Percentiles rank a stretch among this genome's conserved stretches.
Conservation (phyloP, 1,140 invertebrate genomes). For the Drosophila pseudoananassae region DNA sequence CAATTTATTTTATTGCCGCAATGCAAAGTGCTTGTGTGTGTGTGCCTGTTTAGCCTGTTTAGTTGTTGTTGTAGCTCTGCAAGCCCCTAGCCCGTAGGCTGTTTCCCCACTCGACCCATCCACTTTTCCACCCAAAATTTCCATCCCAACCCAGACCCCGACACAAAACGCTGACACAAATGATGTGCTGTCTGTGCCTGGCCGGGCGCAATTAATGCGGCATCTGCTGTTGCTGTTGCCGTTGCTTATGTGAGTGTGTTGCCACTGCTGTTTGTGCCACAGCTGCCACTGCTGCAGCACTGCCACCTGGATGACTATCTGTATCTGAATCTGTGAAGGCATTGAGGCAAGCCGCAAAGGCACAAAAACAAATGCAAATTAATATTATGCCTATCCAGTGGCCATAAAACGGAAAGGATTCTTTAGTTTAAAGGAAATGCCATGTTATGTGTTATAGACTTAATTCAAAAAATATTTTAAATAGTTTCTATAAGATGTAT, state of each 20-base stretch:
- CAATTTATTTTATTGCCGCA: constrained; percentile 66
- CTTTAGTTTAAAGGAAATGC: background rate
- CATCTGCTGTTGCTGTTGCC: constrained; percentile 20
- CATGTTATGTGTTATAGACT: background rate
- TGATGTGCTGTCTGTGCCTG: constrained; percentile 51
- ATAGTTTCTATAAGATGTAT: too few species aligned
- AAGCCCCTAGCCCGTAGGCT: constrained; percentile 18
- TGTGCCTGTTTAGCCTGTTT: constrained; percentile 44
- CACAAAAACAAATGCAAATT: constrained; percentile 43
- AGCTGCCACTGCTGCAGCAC: constrained; percentile 25
- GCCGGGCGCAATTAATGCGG: constrained; percentile 59
- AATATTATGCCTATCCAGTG: constrained; percentile 9
- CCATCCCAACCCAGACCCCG: background rate
- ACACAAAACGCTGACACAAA: constrained; percentile 52
- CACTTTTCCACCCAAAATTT: background rate
- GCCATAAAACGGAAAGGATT: background rate
- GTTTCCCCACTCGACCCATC: background rate
- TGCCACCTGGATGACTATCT: background rate
- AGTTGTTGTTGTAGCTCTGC: constrained; percentile 19
- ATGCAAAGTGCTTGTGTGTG: constrained; percentile 36
- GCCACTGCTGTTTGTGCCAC: constrained; percentile 34
- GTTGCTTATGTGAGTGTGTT: background rate
- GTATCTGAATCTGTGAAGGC: constrained; percentile 36
- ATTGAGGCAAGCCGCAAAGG: constrained; percentile 37
- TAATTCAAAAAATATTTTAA: background rate